Base-by-base conservation (phyloP, 2,888 invertebrate species). In the Amphipoea lucens region DNA sequence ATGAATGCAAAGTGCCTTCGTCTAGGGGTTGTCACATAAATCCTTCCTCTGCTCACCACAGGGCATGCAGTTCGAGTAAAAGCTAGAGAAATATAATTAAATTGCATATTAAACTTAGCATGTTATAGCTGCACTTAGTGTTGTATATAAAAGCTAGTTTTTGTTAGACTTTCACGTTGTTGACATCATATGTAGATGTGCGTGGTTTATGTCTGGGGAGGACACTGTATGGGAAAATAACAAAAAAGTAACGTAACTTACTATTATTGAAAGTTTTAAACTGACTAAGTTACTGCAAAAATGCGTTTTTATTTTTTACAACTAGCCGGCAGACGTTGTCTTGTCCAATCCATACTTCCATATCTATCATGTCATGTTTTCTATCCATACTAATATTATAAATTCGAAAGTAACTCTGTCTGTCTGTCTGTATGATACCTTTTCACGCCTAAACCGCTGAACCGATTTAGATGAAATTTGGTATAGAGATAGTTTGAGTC, bases 111-210 rank as follows among this genome's bases (percentile, higher is more conserved):
- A 40, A 45, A 63, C 20, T 63, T 63, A n/a, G 20, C 23, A 40
- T 54, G 23, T 29, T 54, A 70, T 11, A 36, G 11, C 45, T 71
- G 20, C 51, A 36, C 2, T 84, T 45, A 62, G 67, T 81, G 57
- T 60, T 57, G 67, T 72, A 14, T 54, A 57, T 68, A 48, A 60
- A 82, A 68, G 60, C 67, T 71, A 76, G 70, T 84, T 84, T 86
- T 74, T 71, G 70, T 74, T 68, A 40, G 60, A 57, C 66, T 76
- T 85, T 83, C 76, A 74, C 70, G 66, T 82, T 63, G 62, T 86
- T 86, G 76, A 79, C 86, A 86, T 76, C 66, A 76, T 79, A n/a
- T n/a, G n/a, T 76, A 74, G 63, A 66, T 71, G 60, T 57, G 74
- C 57, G 65, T 78, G 70, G 54, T 68, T 60, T 74, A 63, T 69